Base-by-base conservation (phyloP, 1,140 invertebrate genomes). In the Drosophila nigromelanica region DNA sequence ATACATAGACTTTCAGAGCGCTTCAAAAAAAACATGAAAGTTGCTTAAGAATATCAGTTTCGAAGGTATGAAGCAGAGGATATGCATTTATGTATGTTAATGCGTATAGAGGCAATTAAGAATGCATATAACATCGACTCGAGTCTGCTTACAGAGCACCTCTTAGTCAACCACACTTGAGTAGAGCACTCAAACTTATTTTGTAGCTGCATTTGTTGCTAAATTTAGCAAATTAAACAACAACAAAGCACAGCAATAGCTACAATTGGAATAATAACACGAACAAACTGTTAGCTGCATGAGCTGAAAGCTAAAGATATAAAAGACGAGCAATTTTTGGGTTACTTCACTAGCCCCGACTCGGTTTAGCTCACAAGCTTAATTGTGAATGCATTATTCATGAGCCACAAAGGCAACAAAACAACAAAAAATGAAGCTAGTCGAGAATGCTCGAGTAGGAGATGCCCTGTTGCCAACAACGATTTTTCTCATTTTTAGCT, bases 351-450 rank as follows among this genome's bases (percentile, higher is more conserved):
- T 51, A 27, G 27, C 48, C 48, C 48, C 27, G 14, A 78, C 27
- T 27, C 24, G 24, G 24, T 27, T 27, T 27, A 0, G 24, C 24
- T 27, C 27, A 27, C 75, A 76, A 63, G 72, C 78, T 87, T 87
- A 86, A 86, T 86, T 86, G 82, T 82, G 82, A 89, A 87, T 86
- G 78, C 82, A 86, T 86, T 86, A 86, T 86, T 86, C 82, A 86
- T 86, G 78, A 86, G 77, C 33, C 59, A 71, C 60, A 56, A 55
- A 76, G 52, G 27, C 56, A 55, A 77, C 60, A 55, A 42, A 59
- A 50, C 42, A 40, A 66, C 54, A 12, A 48, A 82, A 56, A 60
- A 7, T 27, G 1, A 10, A 2, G 7, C 3, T 10, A 35, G 27
- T 27, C 8, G 33, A 10, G 7, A 10, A 35, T 35, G 33, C 2